Base-by-base conservation (phyloP, 2,888 invertebrate genomes). In the Epistrophella euchroma region DNA sequence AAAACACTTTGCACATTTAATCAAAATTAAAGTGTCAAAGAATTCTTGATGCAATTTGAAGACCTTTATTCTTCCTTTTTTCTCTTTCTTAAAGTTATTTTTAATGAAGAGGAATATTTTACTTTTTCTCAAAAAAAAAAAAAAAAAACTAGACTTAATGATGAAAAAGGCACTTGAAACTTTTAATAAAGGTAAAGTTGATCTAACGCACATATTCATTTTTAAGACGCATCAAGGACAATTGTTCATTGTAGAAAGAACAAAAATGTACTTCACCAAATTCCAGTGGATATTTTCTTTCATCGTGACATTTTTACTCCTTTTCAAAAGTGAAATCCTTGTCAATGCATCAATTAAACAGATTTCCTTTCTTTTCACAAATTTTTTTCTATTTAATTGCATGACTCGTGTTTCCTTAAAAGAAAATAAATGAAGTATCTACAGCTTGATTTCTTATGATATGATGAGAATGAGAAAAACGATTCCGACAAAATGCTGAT, bases 261-360 rank as follows among this genome's bases (percentile, higher is more conserved):
- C 55, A 17, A 55, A 37, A 25, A 15, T 37, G 28, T 19, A 56
- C 71, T 70, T 28, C 9, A 40, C 15, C 40, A 7, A 71, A 5
- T 52, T 19, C 22, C 9, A 28, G 13, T 19, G 9, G 15, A 71
- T 60, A 40, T 19, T 40, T 40, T 60, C 40, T 45, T 71, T 56
- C 40, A n/a, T 56, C 4, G 10, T n/a, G 22, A 40, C 25, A 37
- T 64, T 37, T 68, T 68, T n/a, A 6, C 10, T 15, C 2, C 6
- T 50, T 52, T 52, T 25, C 7, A 52, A 25, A 5, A 15, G 9
- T 45, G 10, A 66, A 66, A 17, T 77, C 60, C 17, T 50, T 70
- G 50, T 77, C 32, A 71, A 62, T 52, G 71, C 32, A 55, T 62
- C 70, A 71, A 70, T 77, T 52, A 37, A 77, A 71, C 43, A 19